Evolutionary conservation across 2,797 vertebrate genomes (phyloP).

Genomic region (Pangasius mekongensis): DNA sequence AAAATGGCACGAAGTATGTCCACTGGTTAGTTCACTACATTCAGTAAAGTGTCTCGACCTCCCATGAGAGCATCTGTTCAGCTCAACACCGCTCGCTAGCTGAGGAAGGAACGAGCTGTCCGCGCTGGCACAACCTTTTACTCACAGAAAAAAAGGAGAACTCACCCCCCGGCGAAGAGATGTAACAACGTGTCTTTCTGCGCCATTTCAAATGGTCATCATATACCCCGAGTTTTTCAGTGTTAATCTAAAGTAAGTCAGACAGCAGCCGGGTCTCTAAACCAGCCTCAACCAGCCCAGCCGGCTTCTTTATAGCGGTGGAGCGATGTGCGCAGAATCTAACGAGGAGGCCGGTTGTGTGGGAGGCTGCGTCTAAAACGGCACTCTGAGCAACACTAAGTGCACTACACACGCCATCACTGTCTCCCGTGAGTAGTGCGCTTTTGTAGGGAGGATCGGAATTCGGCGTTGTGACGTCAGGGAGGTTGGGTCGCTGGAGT

Average conservation of each 20-base stretch:
- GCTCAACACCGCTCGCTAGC: background rate
- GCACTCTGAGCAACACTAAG: too few relatives aligned
- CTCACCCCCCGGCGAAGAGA: constrained; percentile 31
- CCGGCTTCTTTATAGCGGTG: constrained; percentile 27
- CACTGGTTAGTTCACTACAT: background rate
- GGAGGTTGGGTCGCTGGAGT: background rate
- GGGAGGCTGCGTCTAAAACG: background rate
- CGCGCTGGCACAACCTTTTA: background rate
- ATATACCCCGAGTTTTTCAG: background rate
- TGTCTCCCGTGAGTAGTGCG: background rate
- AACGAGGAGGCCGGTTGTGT: background rate
- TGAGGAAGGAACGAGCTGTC: background rate
- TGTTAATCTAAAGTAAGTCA: background rate
- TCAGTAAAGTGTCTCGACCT: background rate
- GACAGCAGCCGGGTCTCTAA: background rate
- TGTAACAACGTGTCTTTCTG: constrained; percentile 32
- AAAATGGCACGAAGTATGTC: too few relatives aligned
- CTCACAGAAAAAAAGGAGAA: background rate
- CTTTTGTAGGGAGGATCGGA: background rate
- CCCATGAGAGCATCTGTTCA: background rate
- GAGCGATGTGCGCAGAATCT: background rate
- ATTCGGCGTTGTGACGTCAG: background rate
- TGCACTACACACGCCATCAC: background rate
- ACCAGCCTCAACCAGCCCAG: constrained; percentile 4
- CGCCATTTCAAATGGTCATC: constrained; percentile 12